Percentiles rank a stretch among this genome's conserved stretches.
phyloP scores from a whole-genome alignment of 2,888 invertebrate genomes.

The Cinara cedri region DNA sequence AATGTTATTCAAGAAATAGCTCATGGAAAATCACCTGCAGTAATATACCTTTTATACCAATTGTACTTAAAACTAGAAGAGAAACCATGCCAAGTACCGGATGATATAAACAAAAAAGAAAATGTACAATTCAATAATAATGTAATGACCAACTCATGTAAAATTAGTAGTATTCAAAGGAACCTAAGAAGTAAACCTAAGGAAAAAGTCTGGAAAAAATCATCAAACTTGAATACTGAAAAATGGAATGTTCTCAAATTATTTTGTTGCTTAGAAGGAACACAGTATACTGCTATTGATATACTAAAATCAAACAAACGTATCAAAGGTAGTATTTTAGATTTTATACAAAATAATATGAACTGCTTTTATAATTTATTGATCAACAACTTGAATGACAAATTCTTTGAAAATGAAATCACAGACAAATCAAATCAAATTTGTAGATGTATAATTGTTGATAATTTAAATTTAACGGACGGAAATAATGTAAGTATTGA shows the following conservation, averaged over 20 bases:
- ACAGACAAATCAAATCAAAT: not conserved
- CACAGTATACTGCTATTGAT: not conserved
- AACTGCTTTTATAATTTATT: not conserved
- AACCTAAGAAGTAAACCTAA: not conserved
- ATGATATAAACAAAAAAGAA: not conserved
- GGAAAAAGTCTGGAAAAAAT: not conserved
- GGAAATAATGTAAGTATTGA: not conserved
- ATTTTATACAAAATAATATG: slow-evolving; percentile 2
- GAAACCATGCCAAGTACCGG: not conserved
- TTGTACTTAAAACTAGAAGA: slow-evolving; percentile 31
- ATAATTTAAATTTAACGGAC: not conserved
- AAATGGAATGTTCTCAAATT: not conserved
- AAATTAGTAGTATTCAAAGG: not conserved
- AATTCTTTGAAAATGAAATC: not conserved
- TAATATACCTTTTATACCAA: not conserved
- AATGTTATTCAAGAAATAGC: slow-evolving; percentile 21
- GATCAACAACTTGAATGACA: not conserved
- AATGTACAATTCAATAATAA: not conserved
- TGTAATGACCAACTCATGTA: not conserved
- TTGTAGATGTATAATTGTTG: not conserved
- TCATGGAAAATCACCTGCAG: slow-evolving; percentile 1
- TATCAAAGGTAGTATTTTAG: not conserved
- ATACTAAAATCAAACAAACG: not conserved
- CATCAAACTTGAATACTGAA: not conserved
- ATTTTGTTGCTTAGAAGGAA: not conserved